A percentile compares a stretch with the other conserved stretches of the same genome.
Conservation (phyloP, 2,797 vertebrate species). For the Chrysocyon brachyurus region DNA sequence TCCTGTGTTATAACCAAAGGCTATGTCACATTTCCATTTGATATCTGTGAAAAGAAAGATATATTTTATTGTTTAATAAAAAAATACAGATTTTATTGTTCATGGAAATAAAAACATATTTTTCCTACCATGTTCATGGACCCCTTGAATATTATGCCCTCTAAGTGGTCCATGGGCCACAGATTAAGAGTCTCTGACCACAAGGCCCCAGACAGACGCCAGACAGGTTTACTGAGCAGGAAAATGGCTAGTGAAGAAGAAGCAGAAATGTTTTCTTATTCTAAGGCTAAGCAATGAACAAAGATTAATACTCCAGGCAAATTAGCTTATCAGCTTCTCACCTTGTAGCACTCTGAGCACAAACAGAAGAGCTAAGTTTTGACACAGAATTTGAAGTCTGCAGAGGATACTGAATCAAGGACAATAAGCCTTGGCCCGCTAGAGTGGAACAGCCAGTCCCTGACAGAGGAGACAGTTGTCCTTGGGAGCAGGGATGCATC, state of each 20-base stretch:
- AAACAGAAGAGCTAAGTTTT: not conserved
- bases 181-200: not conserved
- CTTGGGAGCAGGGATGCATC: not conserved
- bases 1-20: not conserved
- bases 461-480: not conserved
- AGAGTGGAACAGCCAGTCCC: not conserved
- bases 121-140: not conserved
- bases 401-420: not conserved
- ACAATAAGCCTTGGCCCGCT: not conserved
- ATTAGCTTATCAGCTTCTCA: not conserved
- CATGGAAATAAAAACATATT: slow-evolving; percentile 13
- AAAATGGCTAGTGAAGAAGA: not conserved
- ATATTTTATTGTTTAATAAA: not conserved
- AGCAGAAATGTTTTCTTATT: not conserved
- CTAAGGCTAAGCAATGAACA: slow-evolving; percentile 6
- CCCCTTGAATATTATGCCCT: not conserved
- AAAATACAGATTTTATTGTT: not conserved
- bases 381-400: not conserved
- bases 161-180: not conserved
- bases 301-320: not conserved
- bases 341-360: not conserved
- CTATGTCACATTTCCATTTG: not conserved
- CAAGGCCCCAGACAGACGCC: not conserved
- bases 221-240: not conserved
- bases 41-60: not conserved